Percentiles rank a stretch among this genome's conserved stretches.
Evolutionary conservation across 2,113 vertebrate species (phyloP).

Genomic region (Labrus mixtus): DNA sequence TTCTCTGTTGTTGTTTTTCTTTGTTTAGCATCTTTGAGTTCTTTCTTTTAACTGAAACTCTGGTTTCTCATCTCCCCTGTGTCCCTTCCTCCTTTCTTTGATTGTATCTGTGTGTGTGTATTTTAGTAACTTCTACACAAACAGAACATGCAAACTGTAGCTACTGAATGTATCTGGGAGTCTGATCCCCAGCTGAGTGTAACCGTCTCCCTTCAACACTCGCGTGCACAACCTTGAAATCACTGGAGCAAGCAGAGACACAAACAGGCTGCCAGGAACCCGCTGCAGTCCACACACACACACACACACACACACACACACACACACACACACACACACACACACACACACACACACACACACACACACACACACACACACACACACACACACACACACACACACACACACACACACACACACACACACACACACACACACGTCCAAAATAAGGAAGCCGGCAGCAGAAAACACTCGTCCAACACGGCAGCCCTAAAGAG

Average conservation of each 20-base stretch:
- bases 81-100: background rate
- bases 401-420: too few species aligned
- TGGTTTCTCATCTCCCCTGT: background rate
- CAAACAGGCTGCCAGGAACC: constrained; percentile 10
- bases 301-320: too few species aligned
- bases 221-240: background rate
- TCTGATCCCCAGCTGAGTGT: constrained; percentile 45
- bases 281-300: background rate
- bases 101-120: background rate
- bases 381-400: too few species aligned
- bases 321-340: too few species aligned
- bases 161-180: background rate
- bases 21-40: background rate
- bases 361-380: too few species aligned
- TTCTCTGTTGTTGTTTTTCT: background rate
- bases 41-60: too few species aligned
- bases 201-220: constrained; percentile 2
- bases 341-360: too few species aligned
- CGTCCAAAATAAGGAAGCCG: constrained; percentile 11
- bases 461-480: constrained; percentile 4
- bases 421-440: too few species aligned
- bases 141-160: background rate
- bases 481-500: constrained; percentile 14
- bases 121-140: background rate
- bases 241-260: constrained; percentile 6